Conservation (phyloP, 2,797 vertebrate species). For the Phaenicophaeus curvirostris region DNA sequence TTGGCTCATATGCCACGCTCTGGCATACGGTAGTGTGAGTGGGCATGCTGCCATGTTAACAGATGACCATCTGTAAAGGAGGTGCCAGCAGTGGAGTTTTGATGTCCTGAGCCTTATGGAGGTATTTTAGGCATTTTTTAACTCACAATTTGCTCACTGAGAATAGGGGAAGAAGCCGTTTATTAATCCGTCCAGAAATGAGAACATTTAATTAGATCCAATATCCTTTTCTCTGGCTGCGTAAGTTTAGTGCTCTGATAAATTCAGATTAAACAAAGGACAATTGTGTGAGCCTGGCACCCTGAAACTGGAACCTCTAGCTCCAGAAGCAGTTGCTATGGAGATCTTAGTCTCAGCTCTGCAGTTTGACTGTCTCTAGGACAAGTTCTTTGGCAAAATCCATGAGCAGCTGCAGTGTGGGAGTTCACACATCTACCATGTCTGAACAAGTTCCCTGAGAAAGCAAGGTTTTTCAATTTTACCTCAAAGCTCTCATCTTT, state of each 20-base stretch:
- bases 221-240: not conserved
- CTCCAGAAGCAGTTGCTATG: not conserved
- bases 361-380: not conserved
- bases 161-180: not conserved
- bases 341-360: not conserved
- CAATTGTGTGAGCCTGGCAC: not conserved
- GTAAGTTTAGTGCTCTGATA: not conserved
- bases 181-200: not conserved
- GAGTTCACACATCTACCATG: not conserved
- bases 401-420: not conserved
- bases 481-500: not conserved
- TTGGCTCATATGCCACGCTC: not conserved
- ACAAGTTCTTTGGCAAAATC: not conserved
- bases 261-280: not conserved
- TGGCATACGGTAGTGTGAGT: not conserved
- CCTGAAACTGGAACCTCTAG: not conserved
- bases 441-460: not conserved
- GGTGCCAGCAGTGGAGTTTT: not conserved
- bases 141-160: not conserved
- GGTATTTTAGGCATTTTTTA: not conserved
- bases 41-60: not conserved
- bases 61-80: not conserved
- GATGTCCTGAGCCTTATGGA: not conserved
- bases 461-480: not conserved
- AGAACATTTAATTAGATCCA: not conserved